Percentiles rank a stretch among this genome's conserved stretches.
phyloP scores from a whole-genome alignment of 2,888 invertebrate species.

The Baronia brevicornis region DNA sequence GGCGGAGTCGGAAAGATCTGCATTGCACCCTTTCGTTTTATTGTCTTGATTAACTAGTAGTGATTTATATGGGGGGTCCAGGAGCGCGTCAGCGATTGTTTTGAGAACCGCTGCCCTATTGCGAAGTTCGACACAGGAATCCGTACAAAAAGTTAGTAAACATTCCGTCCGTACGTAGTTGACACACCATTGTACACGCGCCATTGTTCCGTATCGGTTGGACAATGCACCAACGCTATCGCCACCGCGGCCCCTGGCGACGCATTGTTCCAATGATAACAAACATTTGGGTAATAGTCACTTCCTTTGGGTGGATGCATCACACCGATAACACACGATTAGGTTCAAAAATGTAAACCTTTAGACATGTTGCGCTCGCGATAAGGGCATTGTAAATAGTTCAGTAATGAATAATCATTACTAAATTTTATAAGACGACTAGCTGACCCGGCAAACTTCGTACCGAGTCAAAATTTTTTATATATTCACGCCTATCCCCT shows the following conservation, averaged over 20 bases:
- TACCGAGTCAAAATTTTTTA: no score
- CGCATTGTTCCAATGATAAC: conserved; percentile 28
- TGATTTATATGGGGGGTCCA: no score
- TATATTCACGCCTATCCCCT: no score
- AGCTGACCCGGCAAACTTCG: no score
- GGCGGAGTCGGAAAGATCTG: no score
- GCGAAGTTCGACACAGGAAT: conserved; percentile 11
- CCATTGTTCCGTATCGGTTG: conserved; percentile 33
- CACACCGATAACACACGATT: conserved; percentile 13
- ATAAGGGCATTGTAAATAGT: no score
- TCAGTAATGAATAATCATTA: no score
- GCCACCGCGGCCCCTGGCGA: conserved; percentile 18
- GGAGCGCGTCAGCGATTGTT: background rate
- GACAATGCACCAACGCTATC: conserved; percentile 23
- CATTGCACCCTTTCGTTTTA: no score
- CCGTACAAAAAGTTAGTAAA: conserved; percentile 23
- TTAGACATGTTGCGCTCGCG: conserved; percentile 2
- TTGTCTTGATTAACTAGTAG: no score
- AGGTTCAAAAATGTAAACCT: conserved; percentile 7
- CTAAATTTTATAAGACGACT: no score
- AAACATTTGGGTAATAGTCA: no score
- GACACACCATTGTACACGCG: conserved; percentile 19
- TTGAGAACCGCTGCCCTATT: background rate
- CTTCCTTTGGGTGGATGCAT: conserved; percentile 14
- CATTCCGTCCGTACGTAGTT: conserved; percentile 18